phyloP scores from a whole-genome alignment of 2,113 vertebrate genomes.

The Ailurus styani region DNA sequence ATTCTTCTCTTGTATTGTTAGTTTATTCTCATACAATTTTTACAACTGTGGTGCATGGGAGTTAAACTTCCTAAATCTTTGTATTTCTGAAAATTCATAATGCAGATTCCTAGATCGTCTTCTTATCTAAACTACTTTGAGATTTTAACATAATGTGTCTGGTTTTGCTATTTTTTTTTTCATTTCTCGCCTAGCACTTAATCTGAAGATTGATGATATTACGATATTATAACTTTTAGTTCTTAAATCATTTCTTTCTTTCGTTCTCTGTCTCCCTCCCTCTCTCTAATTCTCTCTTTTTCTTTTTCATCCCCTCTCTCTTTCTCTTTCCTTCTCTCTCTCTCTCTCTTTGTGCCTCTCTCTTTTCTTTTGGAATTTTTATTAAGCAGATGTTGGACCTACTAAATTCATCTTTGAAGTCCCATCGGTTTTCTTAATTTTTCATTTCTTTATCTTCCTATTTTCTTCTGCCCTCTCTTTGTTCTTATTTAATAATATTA shows the following conservation, averaged over 20 bases:
- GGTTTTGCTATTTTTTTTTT: background rate
- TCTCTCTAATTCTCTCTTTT: background rate
- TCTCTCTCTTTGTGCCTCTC: background rate
- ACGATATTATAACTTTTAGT: background rate
- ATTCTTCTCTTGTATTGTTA: background rate
- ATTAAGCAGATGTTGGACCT: background rate
- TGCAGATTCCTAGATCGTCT: background rate
- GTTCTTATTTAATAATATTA: background rate
- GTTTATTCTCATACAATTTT: background rate
- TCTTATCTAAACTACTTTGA: background rate
- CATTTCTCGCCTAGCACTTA: background rate
- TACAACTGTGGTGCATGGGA: background rate
- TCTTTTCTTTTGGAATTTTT: background rate
- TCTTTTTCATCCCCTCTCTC: background rate
- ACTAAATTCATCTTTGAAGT: background rate
- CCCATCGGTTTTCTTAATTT: background rate
- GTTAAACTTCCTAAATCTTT: background rate
- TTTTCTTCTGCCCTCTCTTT: background rate
- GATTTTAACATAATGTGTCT: background rate
- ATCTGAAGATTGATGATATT: background rate
- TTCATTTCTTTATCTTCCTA: background rate
- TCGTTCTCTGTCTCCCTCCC: background rate
- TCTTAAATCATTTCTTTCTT: background rate
- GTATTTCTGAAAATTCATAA: background rate
- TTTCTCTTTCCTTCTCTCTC: background rate